Evolutionary conservation across 2,888 invertebrate genomes (phyloP).

Genomic region (Argyresthia albistria): DNA sequence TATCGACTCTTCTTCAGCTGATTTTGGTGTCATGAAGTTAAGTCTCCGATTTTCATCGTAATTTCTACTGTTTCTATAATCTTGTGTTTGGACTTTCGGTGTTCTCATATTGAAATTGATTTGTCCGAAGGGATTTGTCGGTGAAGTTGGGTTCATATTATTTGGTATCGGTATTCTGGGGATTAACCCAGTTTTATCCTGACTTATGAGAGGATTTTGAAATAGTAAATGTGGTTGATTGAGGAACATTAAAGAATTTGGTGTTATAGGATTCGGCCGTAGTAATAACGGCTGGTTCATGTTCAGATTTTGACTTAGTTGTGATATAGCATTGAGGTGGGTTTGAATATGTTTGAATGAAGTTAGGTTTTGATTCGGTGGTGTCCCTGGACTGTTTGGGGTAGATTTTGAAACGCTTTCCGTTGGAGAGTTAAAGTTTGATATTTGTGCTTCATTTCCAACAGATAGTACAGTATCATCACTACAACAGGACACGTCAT

Average conservation of each 20-base stretch:
- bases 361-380: conserved; percentile 43
- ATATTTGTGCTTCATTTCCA: conserved; percentile 80
- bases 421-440: conserved; percentile 24
- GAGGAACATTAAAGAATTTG: conserved; percentile 63
- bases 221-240: conserved; percentile 54
- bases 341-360: conserved; percentile 79
- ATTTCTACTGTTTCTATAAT: conserved; percentile 27
- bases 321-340: conserved; percentile 78
- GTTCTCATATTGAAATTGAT: conserved; percentile 43
- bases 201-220: conserved; percentile 51
- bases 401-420: conserved; percentile 12
- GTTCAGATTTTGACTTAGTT: conserved; percentile 68
- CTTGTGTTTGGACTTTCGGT: conserved; percentile 18
- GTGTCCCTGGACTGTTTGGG: conserved; percentile 25
- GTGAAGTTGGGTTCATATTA: conserved; percentile 23
- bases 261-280: conserved; percentile 60
- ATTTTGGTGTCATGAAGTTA: conserved; percentile 39
- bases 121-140: conserved; percentile 28
- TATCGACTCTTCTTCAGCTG: conserved; percentile 48
- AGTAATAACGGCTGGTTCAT: conserved; percentile 54
- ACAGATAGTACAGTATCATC: conserved; percentile 88
- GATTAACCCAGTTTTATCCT: conserved; percentile 43
- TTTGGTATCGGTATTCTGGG: conserved; percentile 39
- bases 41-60: conserved; percentile 44
- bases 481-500: conserved; percentile 78